Conservation (phyloP, 2,888 invertebrate species). For the Cecidostiba fungosa region DNA sequence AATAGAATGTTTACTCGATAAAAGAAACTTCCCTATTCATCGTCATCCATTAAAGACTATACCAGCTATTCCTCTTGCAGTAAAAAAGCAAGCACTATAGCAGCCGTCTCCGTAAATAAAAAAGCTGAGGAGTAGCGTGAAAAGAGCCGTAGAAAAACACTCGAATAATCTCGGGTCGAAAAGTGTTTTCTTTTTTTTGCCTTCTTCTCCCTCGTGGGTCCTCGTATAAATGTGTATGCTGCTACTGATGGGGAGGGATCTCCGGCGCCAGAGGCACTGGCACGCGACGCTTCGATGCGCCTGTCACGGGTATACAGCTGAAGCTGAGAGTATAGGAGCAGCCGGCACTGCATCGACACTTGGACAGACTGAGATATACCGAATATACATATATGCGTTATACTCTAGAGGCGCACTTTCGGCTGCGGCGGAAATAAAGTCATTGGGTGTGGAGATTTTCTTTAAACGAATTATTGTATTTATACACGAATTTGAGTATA, state of each 20-base stretch:
- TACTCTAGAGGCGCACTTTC: too few relatives aligned
- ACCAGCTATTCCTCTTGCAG: not conserved
- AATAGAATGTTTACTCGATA: not conserved
- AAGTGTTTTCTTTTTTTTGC: conserved; percentile 31
- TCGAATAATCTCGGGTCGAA: conserved; percentile 31
- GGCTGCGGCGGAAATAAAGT: too few relatives aligned
- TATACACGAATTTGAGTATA: too few relatives aligned
- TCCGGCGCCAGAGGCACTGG: not conserved
- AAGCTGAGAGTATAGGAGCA: not conserved
- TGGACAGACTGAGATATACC: not conserved
- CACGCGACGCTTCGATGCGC: not conserved
- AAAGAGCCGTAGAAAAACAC: conserved; percentile 50
- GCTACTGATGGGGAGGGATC: too few relatives aligned
- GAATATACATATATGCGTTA: not conserved
- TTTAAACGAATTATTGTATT: too few relatives aligned
- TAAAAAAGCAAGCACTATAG: not conserved
- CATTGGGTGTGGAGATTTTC: too few relatives aligned
- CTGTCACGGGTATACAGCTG: not conserved
- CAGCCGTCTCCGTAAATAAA: not conserved
- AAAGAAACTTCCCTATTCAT: not conserved
- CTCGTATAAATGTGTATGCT: too few relatives aligned
- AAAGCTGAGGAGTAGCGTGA: conserved; percentile 22
- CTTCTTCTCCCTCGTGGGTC: not conserved
- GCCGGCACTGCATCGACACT: conserved; percentile 1
- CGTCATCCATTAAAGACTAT: not conserved